phyloP scores from a whole-genome alignment of 1,140 invertebrate species.

The Daktulosphaira vitifoliae region DNA sequence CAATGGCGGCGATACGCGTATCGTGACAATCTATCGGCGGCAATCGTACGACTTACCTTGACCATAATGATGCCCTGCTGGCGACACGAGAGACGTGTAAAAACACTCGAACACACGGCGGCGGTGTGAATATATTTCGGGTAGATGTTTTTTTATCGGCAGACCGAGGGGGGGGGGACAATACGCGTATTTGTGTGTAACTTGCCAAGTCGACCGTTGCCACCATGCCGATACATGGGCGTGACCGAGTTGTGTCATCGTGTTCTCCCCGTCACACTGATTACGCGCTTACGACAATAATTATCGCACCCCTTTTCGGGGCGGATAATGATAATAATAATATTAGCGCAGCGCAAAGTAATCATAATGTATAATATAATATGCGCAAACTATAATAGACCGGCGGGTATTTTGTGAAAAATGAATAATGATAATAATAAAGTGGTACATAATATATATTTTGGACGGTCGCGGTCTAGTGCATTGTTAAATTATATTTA shows the following conservation, averaged over 20 bases:
- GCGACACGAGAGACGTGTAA: too few relatives aligned
- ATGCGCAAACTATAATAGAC: too few relatives aligned
- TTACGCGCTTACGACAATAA: conserved; percentile 19
- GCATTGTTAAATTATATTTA: too few relatives aligned
- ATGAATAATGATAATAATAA: too few relatives aligned
- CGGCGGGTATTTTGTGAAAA: too few relatives aligned
- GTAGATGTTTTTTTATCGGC: background rate
- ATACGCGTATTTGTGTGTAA: background rate
- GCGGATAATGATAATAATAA: conserved; percentile 28
- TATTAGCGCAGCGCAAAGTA: background rate
- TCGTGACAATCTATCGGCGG: background rate
- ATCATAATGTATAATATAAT: too few relatives aligned
- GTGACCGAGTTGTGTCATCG: conserved; percentile 21
- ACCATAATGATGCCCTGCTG: too few relatives aligned
- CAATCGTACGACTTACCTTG: too few relatives aligned
- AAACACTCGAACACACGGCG: too few relatives aligned
- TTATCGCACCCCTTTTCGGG: conserved; percentile 10
- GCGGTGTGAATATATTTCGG: too few relatives aligned
- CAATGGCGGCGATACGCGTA: conserved; percentile 3
- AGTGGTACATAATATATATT: too few relatives aligned
- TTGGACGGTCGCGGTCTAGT: too few relatives aligned
- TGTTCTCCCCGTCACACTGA: conserved; percentile 21
- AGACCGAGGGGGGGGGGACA: background rate
- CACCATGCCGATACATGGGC: conserved; percentile 6
- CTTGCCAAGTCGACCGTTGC: conserved; percentile 5